Percentiles rank a stretch among this genome's conserved stretches.
phyloP scores from a whole-genome alignment of 2,888 invertebrate genomes.

The Euzophera pinguis region DNA sequence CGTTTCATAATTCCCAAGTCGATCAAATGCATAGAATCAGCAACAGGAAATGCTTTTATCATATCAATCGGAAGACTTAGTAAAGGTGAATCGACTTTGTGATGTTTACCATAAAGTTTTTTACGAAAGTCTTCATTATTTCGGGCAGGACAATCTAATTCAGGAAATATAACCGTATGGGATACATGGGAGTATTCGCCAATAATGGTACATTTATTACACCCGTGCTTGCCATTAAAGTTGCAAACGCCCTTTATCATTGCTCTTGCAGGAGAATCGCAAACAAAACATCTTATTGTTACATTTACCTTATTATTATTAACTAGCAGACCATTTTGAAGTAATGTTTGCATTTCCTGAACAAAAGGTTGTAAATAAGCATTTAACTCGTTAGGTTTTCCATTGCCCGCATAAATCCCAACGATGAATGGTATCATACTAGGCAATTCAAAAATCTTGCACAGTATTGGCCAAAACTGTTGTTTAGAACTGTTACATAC shows the following conservation, averaged over 20 bases:
- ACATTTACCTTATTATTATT: background rate
- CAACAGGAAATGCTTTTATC: slow-evolving; percentile 21
- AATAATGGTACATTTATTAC: background rate
- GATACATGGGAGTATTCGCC: background rate
- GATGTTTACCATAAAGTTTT: background rate
- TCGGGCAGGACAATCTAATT: background rate
- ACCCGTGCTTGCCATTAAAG: no score
- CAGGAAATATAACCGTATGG: background rate
- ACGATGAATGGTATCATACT: background rate
- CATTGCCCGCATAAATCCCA: background rate
- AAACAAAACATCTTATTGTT: background rate
- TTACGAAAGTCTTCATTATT: background rate
- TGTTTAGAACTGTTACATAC: background rate
- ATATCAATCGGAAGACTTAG: slow-evolving; percentile 17
- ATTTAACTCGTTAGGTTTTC: background rate
- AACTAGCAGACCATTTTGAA: background rate
- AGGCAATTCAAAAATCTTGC: background rate
- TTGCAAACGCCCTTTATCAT: background rate
- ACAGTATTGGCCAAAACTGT: background rate
- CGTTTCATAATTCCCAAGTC: background rate
- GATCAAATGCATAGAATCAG: background rate
- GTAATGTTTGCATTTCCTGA: background rate
- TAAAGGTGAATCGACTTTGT: background rate
- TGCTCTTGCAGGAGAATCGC: slow-evolving; percentile 13
- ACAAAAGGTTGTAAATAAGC: background rate